Base-by-base conservation (phyloP, 2,888 invertebrate species). In the Dugesia japonica region DNA sequence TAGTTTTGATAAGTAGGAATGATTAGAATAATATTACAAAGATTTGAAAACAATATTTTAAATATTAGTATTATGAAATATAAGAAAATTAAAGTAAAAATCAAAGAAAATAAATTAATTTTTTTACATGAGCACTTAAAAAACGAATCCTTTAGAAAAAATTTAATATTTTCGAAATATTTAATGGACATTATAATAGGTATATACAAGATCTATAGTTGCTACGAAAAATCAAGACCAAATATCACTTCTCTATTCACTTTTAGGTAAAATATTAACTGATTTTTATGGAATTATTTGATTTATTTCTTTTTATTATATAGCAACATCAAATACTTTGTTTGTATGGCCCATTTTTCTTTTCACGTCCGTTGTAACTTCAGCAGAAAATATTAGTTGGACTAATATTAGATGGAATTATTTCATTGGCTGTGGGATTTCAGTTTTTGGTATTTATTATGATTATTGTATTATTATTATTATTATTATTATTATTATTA, bases 381-480 rank as follows among this genome's bases (percentile, higher is more conserved):
- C n/a, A 23, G 56, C 56, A 20, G 56, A 56, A 56, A 4, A 4
- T 20, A 56, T 56, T 9, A 56, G 4, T 4, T 56, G 56, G 56
- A 56, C 4, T 4, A n/a, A 20, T 23, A 56, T 56, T 56, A 4
- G 9, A 56, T 56, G 56, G 56, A 56, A 56, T 23, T 56, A 56
- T 56, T 56, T 56, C 23, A 56, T 56, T n/a, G 56, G 56, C 56
- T 56, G 56, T 56, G 56, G 56, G 7, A n/a, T 56, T 23, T 56
- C 56, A 20, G 17, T 56, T 9, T 56, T 56, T n/a, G 4, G 56
- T 56, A 56, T n/a, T n/a, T n/a, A n/a, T n/a, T n/a, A n/a, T n/a
- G n/a, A n/a, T n/a, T n/a, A n/a, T n/a, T n/a, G n/a, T n/a, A n/a
- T n/a, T n/a, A n/a, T n/a, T n/a, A n/a, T n/a, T n/a, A n/a, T n/a